Evolutionary conservation across 2,888 invertebrate species (phyloP).

Genomic region (Caenorhabditis wallacei): DNA sequence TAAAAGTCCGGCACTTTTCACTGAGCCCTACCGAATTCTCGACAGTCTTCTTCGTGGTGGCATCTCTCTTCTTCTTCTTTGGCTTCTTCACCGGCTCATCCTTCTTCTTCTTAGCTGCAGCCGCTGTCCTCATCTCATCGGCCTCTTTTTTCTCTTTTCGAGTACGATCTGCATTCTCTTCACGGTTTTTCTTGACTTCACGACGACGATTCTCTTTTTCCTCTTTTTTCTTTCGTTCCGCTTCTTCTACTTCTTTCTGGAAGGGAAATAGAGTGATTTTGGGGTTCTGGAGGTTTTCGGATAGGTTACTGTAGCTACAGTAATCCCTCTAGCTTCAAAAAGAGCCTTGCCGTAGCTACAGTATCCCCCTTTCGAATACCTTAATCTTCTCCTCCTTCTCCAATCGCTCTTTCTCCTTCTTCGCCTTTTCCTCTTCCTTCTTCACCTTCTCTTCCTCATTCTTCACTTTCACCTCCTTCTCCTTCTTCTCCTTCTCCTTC

Average conservation of each 20-base stretch:
- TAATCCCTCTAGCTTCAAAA: too few relatives aligned
- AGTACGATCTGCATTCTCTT: constrained; percentile 4
- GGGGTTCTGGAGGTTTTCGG: too few relatives aligned
- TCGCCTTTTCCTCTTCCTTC: constrained; percentile 30
- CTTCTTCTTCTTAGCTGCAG: constrained; percentile 23
- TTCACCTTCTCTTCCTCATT: constrained; percentile 26
- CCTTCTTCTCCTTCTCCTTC: constrained; percentile 16
- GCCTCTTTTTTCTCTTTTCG: constrained; percentile 12
- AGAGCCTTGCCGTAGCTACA: background rate
- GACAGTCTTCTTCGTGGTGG: background rate
- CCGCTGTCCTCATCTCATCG: constrained; percentile 15
- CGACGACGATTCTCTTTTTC: constrained; percentile 47
- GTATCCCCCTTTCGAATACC: background rate
- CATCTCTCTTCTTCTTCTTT: background rate
- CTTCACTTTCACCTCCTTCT: constrained; percentile 25
- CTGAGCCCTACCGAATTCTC: constrained; percentile 17
- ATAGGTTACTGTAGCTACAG: too few relatives aligned
- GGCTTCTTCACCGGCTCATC: constrained; percentile 8
- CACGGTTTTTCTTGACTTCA: constrained; percentile 32
- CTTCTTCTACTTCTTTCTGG: constrained; percentile 48
- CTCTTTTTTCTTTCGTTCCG: constrained; percentile 37
- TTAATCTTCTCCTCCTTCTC: constrained; percentile 36
- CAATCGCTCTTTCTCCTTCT: constrained; percentile 46
- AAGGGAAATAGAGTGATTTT: too few relatives aligned
- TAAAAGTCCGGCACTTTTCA: too few relatives aligned